These are phyloP conservation scores for Dryobotodes eremita DNA, from an alignment of 2,888 invertebrate species.

Conservation along the genomic window DNA sequence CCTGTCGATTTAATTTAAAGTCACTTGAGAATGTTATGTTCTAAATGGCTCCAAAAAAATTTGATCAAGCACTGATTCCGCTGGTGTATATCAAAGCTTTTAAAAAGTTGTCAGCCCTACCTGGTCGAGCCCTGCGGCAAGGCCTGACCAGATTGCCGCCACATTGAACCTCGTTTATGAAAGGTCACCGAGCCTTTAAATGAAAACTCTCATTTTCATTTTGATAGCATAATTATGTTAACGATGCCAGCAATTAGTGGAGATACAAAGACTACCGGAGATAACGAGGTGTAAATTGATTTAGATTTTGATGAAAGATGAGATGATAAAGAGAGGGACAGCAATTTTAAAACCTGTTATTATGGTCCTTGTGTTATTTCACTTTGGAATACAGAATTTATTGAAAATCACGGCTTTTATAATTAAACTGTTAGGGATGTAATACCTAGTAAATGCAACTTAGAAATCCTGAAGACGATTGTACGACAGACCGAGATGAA, in stretches of 20 bases:
- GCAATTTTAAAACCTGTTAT: conserved; percentile 4
- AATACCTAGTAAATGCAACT: not conserved
- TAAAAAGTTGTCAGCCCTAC: conserved; percentile 56
- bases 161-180: conserved; percentile 71
- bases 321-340: not conserved
- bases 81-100: conserved; percentile 16
- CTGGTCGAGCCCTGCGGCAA: conserved; percentile 70
- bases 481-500: not conserved
- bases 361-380: not conserved
- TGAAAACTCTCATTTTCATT: conserved; percentile 75
- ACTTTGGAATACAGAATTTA: not conserved
- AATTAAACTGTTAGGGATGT: not conserved
- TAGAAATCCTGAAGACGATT: not conserved
- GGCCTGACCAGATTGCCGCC: conserved; percentile 74
- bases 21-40: not conserved
- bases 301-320: conserved; percentile 48
- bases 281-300: conserved; percentile 46
- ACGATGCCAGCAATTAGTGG: conserved; percentile 63
- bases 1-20: not conserved
- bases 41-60: not conserved
- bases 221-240: conserved; percentile 68
- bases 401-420: not conserved
- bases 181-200: conserved; percentile 73
- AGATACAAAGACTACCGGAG: conserved; percentile 43
- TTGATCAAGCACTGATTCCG: not conserved